Percentiles rank a stretch among this genome's conserved stretches.
These are phyloP conservation scores for Tetraodon nigroviridis DNA, from an alignment of 2,113 vertebrate genomes.

Conservation along the genomic window DNA sequence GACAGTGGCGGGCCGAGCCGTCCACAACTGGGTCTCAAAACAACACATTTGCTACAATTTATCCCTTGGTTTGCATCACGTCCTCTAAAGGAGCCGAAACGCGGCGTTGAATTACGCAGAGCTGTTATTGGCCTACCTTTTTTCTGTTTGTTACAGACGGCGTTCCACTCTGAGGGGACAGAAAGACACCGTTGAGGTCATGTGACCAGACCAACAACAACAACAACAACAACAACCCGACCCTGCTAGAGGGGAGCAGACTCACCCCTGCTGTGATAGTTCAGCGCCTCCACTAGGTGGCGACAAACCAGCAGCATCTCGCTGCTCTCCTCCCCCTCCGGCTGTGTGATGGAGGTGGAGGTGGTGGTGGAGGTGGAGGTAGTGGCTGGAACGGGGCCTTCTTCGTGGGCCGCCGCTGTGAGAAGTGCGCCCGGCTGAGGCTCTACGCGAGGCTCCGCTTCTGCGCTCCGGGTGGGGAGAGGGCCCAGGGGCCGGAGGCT, in stretches of 20 bases:
- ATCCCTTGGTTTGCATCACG: no score
- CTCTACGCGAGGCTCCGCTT: slow-evolving; percentile 26
- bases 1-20: no score
- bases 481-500: slow-evolving; percentile 10
- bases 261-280: slow-evolving; percentile 75
- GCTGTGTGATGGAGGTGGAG: slow-evolving; percentile 10
- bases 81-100: background rate
- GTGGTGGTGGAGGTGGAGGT: slow-evolving; percentile 22
- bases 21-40: no score
- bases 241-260: no score
- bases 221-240: background rate
- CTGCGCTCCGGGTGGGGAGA: slow-evolving; percentile 27
- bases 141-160: slow-evolving; percentile 69
- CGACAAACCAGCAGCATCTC: slow-evolving; percentile 74
- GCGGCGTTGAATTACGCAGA: no score
- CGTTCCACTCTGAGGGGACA: slow-evolving; percentile 73
- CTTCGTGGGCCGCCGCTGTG: slow-evolving; percentile 22
- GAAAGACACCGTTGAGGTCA: background rate
- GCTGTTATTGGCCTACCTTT: slow-evolving; percentile 63
- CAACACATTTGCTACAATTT: no score
- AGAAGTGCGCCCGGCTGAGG: slow-evolving; percentile 18
- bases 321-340: slow-evolving; percentile 51
- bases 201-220: background rate
- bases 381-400: slow-evolving; percentile 21
- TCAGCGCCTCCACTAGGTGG: slow-evolving; percentile 74